These are phyloP conservation scores for Cheilosia grossa DNA, from an alignment of 2,888 invertebrate genomes.

Conservation along the genomic window DNA sequence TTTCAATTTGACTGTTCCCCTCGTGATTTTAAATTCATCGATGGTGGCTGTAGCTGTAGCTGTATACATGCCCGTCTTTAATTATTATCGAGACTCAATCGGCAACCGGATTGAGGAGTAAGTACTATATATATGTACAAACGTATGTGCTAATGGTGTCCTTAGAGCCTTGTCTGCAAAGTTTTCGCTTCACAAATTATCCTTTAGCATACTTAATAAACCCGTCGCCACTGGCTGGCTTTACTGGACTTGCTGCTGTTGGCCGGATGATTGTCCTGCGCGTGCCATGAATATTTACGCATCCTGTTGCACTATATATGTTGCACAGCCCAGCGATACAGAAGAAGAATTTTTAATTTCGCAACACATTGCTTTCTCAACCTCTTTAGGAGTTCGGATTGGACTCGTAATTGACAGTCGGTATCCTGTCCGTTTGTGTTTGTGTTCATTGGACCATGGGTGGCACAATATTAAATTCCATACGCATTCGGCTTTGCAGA, in stretches of 20 bases:
- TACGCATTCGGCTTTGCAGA: slow-evolving; percentile 62
- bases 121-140: background rate
- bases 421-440: slow-evolving; percentile 10
- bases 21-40: slow-evolving; percentile 55
- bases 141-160: slow-evolving; percentile 49
- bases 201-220: slow-evolving; percentile 65
- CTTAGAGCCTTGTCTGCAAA: slow-evolving; percentile 67
- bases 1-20: slow-evolving; percentile 31
- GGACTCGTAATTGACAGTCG: background rate
- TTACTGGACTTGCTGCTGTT: slow-evolving; percentile 1
- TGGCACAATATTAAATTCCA: slow-evolving; percentile 70
- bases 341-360: slow-evolving; percentile 63
- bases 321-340: background rate
- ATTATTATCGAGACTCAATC: slow-evolving; percentile 53
- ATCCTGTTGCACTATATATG: slow-evolving; percentile 59
- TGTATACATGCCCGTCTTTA: background rate
- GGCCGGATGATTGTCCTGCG: slow-evolving; percentile 53
- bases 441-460: slow-evolving; percentile 17
- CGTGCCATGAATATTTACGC: slow-evolving; percentile 72
- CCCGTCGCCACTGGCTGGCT: background rate
- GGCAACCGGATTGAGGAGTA: slow-evolving; percentile 28
- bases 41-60: background rate
- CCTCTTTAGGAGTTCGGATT: slow-evolving; percentile 3
- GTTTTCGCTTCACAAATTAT: slow-evolving; percentile 69
- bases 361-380: slow-evolving; percentile 40